Percentiles rank a stretch among this genome's conserved stretches.
Evolutionary conservation across 2,888 invertebrate genomes (phyloP).

Genomic region (Polietes domitor): DNA sequence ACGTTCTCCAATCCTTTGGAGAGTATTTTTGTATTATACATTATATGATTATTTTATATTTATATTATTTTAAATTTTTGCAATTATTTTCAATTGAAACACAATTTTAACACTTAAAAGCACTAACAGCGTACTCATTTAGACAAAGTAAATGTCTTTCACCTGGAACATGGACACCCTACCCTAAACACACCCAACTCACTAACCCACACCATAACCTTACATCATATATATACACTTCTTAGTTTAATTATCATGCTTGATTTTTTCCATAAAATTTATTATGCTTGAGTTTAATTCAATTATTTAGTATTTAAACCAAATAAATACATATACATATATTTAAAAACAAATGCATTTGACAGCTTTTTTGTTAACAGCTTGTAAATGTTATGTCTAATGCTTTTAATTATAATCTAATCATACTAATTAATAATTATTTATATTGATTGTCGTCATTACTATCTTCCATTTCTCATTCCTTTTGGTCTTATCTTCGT

Average conservation of each 20-base stretch:
- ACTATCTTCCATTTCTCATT: slow-evolving; percentile 28
- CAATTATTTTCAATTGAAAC: neutral
- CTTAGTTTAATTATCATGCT: slow-evolving; percentile 58
- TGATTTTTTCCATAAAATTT: slow-evolving; percentile 36
- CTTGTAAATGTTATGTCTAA: slow-evolving; percentile 19
- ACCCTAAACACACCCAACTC: neutral
- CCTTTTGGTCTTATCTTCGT: neutral
- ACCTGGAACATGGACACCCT: neutral
- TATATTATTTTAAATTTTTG: too few species aligned
- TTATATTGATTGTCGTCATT: neutral
- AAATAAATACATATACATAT: neutral
- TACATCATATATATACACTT: slow-evolving; percentile 17
- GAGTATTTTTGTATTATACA: too few species aligned
- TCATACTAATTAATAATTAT: neutral
- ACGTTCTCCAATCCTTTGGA: too few species aligned
- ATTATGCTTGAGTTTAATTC: slow-evolving; percentile 63
- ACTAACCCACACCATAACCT: neutral
- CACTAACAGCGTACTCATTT: neutral
- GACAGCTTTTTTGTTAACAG: slow-evolving; percentile 28
- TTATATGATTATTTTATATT: too few species aligned
- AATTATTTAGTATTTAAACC: too few species aligned
- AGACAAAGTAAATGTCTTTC: neutral
- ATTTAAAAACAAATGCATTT: slow-evolving; percentile 17
- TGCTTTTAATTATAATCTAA: neutral
- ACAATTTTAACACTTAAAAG: neutral